Percentiles rank a stretch among this genome's conserved stretches.
These are phyloP conservation scores for Melanotus villosus DNA, from an alignment of 2,888 invertebrate species.

Conservation along the genomic window DNA sequence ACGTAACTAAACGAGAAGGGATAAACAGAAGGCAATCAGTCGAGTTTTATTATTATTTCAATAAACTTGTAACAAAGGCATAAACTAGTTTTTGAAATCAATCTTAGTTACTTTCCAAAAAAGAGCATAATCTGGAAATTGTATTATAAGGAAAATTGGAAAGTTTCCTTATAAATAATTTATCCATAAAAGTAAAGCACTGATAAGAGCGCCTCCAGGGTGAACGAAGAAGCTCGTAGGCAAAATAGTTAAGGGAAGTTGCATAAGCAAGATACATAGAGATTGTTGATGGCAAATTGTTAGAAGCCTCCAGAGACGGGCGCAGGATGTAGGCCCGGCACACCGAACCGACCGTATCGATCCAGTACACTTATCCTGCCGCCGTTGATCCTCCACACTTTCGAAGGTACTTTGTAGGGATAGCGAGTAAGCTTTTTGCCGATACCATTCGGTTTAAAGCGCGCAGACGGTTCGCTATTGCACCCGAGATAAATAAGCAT, in stretches of 20 bases:
- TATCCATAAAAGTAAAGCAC: conserved; percentile 26
- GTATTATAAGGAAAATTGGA: conserved; percentile 30
- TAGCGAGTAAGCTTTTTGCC: conserved; percentile 53
- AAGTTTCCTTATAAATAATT: conserved; percentile 38
- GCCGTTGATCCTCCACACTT: conserved; percentile 56
- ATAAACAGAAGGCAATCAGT: too few species aligned
- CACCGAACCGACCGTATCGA: conserved; percentile 49
- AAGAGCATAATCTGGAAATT: conserved; percentile 20
- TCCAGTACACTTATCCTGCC: conserved; percentile 49
- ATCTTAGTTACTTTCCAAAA: too few species aligned
- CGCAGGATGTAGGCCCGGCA: conserved; percentile 47
- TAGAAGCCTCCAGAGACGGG: conserved; percentile 49
- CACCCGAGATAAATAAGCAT: conserved; percentile 56
- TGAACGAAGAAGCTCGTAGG: conserved; percentile 20
- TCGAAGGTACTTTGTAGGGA: conserved; percentile 55
- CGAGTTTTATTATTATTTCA: too few species aligned
- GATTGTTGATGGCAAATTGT: conserved; percentile 53
- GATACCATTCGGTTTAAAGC: conserved; percentile 54
- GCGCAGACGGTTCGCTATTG: conserved; percentile 53
- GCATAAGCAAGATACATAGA: conserved; percentile 47
- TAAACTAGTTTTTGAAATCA: too few species aligned
- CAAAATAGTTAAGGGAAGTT: conserved; percentile 42
- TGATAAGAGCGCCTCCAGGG: conserved; percentile 23
- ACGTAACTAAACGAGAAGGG: too few species aligned
- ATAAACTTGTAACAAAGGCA: too few species aligned